phyloP scores from a whole-genome alignment of 2,888 invertebrate species.

The Vanessa cardui region DNA sequence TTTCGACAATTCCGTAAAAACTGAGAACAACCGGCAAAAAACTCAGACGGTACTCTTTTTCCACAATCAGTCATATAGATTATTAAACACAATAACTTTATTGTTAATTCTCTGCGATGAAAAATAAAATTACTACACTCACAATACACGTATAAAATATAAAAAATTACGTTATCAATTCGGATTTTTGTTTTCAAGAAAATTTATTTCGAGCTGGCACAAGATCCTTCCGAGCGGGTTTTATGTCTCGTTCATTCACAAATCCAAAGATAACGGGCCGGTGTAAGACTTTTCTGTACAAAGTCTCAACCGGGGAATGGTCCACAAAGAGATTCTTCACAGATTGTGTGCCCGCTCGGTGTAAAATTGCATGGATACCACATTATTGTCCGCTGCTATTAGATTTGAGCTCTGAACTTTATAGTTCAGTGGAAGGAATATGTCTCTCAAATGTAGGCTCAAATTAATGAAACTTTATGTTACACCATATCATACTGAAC shows the following conservation, averaged over 20 bases:
- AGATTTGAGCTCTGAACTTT: slow-evolving; percentile 30
- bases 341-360: slow-evolving; percentile 56
- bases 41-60: too few species aligned
- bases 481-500: too few species aligned
- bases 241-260: slow-evolving; percentile 65
- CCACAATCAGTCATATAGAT: too few species aligned
- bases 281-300: slow-evolving; percentile 42
- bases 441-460: background rate
- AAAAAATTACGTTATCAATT: slow-evolving; percentile 22
- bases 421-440: background rate
- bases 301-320: slow-evolving; percentile 52
- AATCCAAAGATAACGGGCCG: slow-evolving; percentile 62
- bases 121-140: background rate
- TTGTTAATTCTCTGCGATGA: background rate
- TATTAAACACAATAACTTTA: too few species aligned
- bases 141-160: background rate
- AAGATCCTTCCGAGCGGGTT: slow-evolving; percentile 59
- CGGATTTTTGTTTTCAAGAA: slow-evolving; percentile 30
- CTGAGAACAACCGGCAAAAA: too few species aligned
- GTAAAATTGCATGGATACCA: slow-evolving; percentile 51
- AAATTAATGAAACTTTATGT: background rate
- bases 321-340: slow-evolving; percentile 51
- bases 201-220: slow-evolving; percentile 40
- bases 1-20: too few species aligned
- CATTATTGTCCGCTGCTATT: slow-evolving; percentile 38